Evolutionary conservation across 2,113 vertebrate genomes (phyloP).

Genomic region (Engystomops pustulosus): DNA sequence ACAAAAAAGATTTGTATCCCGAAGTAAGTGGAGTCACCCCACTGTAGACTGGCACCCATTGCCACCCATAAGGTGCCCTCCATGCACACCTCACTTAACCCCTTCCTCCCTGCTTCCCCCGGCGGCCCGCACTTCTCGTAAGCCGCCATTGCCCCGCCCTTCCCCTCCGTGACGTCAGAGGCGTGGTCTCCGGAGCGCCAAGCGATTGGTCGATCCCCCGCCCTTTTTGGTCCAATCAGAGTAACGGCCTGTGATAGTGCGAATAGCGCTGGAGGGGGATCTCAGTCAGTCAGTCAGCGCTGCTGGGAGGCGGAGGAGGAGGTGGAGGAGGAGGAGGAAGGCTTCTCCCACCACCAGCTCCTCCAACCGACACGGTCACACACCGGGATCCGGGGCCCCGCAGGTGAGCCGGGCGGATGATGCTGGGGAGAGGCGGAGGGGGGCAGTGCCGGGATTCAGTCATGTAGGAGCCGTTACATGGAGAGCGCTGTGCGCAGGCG

Average conservation of each 20-base stretch:
- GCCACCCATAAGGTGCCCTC: no score
- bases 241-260: constrained; percentile 25
- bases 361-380: constrained; percentile 43
- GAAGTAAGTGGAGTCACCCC: no score
- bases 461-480: constrained; percentile 28
- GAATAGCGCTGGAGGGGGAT: constrained; percentile 54
- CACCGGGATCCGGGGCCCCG: constrained; percentile 56
- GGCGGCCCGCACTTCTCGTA: not conserved
- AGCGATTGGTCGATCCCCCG: constrained; percentile 44
- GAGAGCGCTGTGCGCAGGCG: constrained; percentile 33
- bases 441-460: not conserved
- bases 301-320: constrained; percentile 49
- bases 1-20: no score
- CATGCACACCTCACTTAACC: no score
- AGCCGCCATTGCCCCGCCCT: constrained; percentile 39
- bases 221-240: not conserved
- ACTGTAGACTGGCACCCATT: no score
- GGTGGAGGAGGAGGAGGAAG: constrained; percentile 54
- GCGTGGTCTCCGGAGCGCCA: not conserved
- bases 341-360: constrained; percentile 53
- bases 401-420: constrained; percentile 45
- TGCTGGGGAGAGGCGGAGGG: not conserved
- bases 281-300: constrained; percentile 28
- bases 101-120: not conserved
- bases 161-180: constrained; percentile 10